Base-by-base conservation (phyloP, 2,888 invertebrate genomes). In the Leptura quadrifasciata region DNA sequence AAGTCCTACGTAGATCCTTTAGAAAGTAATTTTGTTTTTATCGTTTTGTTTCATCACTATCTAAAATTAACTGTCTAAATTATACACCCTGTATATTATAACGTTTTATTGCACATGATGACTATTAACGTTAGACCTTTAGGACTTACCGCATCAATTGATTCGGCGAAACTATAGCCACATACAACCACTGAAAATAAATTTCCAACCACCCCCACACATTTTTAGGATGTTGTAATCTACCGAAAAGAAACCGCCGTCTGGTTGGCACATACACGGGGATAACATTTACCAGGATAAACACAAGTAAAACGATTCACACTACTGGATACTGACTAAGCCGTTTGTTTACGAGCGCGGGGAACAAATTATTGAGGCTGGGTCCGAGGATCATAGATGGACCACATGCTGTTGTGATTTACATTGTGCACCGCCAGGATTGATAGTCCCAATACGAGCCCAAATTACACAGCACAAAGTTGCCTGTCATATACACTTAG, bases 401-500 rank as follows among this genome's bases (percentile, higher is more conserved):
- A 86, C 87, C 87, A 81, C 87, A 86, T 86, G 86, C 86, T 84
- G 87, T 79, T 83, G 81, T 86, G 86, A 87, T 87, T 87, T 87
- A 87, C 87, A 87, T 87, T 86, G 86, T 84, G 84, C 84, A 83
- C 84, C 77, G 78, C 72, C 73, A 80, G 78, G 82, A 83, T 82
- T 80, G 79, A 84, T 83, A 80, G 79, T 75, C 82, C 76, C 70
- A 74, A 76, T 72, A 76, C 47, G 65, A 82, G 70, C 72, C 81
- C 35, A 77, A 47, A 73, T 83, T 57, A 84, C 81, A 81, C 79
- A 6, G 69, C 63, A 74, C 55, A 64, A 57, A 58, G 10, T n/a
- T 15, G n/a, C 6, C 5, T n/a, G n/a, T 15, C 47, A 47, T n/a
- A 47, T n/a, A 0, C 5, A 4, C 17, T 47, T 1, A 2, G 4